Evolutionary conservation across 2,797 vertebrate species (phyloP).

Genomic region (Okamejei kenojei): DNA sequence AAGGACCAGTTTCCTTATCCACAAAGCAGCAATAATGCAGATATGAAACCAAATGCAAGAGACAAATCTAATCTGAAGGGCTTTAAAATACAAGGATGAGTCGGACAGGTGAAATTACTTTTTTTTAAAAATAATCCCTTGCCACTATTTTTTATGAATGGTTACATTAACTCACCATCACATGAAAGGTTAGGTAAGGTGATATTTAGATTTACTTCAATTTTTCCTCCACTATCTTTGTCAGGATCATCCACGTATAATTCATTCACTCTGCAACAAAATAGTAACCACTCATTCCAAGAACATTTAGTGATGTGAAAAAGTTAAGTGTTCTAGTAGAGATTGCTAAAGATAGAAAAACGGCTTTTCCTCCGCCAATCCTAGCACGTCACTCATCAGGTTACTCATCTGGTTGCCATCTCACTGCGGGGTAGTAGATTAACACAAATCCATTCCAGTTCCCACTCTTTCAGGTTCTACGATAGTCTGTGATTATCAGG

Average conservation of each 20-base stretch:
- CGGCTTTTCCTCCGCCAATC: not conserved
- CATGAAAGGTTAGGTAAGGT: conserved; percentile 91
- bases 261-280: conserved; percentile 80
- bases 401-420: not conserved
- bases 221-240: conserved; percentile 97
- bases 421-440: not conserved
- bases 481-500: not conserved
- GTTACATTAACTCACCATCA: conserved; percentile 74
- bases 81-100: not conserved
- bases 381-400: not conserved
- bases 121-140: not conserved
- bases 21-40: not conserved
- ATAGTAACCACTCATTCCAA: not conserved
- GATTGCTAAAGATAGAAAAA: not conserved
- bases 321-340: not conserved
- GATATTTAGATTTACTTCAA: conserved; percentile 95
- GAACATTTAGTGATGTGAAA: not conserved
- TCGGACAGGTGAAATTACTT: not conserved
- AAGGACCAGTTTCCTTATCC: too few relatives aligned
- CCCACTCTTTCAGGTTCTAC: not conserved
- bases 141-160: not conserved
- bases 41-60: not conserved
- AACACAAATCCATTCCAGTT: not conserved
- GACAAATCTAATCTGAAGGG: not conserved
- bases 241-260: conserved; percentile 97